Base-by-base conservation (phyloP, 2,888 invertebrate genomes). In the Melinopterus prodromus region DNA sequence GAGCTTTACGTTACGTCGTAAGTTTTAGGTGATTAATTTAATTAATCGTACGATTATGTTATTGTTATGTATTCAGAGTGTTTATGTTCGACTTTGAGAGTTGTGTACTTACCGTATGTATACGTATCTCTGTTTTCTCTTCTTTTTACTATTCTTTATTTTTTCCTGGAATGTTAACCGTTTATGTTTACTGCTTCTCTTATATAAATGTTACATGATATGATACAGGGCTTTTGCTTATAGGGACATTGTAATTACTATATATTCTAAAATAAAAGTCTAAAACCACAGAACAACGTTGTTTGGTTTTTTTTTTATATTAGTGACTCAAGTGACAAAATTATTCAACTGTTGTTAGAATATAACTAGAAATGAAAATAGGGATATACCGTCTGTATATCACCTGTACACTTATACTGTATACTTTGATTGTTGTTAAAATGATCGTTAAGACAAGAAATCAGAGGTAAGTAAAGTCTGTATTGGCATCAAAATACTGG, bases 211-310 rank as follows among this genome's bases (percentile, higher is more conserved):
- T 53, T 80, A 84, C 84, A 85, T 83, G 84, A 84, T 85, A 86
- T 84, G 84, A 84, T 85, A 86, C 85, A 87, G 86, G 86, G 87
- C 87, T 88, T 88, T 86, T 88, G 35, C 37, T 88, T 85, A 87
- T 84, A 85, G 86, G 86, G 84, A 86, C 84, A 86, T 87, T 87
- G 87, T 87, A 87, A 87, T 53, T 53, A 53, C 53, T 86, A 87
- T 83, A 84, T 84, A 74, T 74, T 74, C 74, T 74, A 74, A 35
- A 74, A 74, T 74, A 74, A 74, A 74, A 36, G 36, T 74, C 74
- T 74, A 35, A 74, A 74, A 74, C 37, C 37, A 36, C 35, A 74
- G 37, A 74, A 74, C 9, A 53, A 53, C 3, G 26, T 26, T 26
- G 26, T 26, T 26, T 26, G 26, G 26, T 26, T 26, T 26, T 26